These are phyloP conservation scores for Acanthurus tractus DNA, from an alignment of 2,797 vertebrate species.

Conservation along the genomic window DNA sequence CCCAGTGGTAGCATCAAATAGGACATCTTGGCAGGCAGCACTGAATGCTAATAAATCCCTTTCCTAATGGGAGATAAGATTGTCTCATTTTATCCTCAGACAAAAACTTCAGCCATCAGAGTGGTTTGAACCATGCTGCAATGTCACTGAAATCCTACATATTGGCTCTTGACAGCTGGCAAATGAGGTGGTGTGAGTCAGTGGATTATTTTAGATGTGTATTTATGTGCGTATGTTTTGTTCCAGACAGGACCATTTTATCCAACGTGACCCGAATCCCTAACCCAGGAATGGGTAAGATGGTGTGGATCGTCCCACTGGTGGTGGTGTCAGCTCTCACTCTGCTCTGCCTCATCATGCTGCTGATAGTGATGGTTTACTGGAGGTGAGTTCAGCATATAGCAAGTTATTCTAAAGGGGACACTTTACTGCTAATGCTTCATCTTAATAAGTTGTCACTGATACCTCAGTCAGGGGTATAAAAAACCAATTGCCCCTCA, in stretches of 20 bases:
- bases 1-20: conserved; percentile 6
- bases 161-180: neutral
- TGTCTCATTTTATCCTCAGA: neutral
- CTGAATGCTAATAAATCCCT: neutral
- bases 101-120: neutral
- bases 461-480: neutral
- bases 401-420: neutral
- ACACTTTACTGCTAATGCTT: conserved; percentile 4
- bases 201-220: neutral
- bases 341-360: conserved; percentile 96
- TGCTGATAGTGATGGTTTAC: conserved; percentile 96
- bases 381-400: conserved; percentile 91
- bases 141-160: neutral
- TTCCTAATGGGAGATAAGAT: neutral
- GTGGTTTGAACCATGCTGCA: neutral
- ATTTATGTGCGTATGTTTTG: neutral
- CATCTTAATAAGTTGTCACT: conserved; percentile 16
- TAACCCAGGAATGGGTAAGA: conserved; percentile 86
- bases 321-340: conserved; percentile 97
- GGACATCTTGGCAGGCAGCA: neutral
- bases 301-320: conserved; percentile 98
- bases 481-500: conserved; percentile 6
- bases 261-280: conserved; percentile 88
- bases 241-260: conserved; percentile 88
- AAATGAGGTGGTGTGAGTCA: neutral